Conservation (phyloP, 1,140 invertebrate genomes). For the Neodiprion pinetum region DNA sequence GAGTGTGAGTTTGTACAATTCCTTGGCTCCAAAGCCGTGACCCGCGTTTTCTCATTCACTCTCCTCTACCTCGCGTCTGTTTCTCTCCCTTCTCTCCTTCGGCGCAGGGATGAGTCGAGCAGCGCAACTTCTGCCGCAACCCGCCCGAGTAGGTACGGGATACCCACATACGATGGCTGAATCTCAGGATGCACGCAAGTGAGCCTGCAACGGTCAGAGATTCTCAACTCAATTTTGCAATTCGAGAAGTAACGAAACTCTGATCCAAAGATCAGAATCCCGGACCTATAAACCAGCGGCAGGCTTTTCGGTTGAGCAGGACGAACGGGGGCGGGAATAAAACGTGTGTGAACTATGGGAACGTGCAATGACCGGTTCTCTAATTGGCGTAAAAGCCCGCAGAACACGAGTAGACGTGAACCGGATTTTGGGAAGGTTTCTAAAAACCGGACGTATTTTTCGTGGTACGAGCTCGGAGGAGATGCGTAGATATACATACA, state of each 20-base stretch:
- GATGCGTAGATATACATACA: background rate
- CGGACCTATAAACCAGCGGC: too few species aligned
- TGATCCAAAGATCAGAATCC: too few species aligned
- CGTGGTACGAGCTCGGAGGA: slow-evolving; percentile 34
- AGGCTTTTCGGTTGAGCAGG: too few species aligned
- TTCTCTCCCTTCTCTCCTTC: background rate
- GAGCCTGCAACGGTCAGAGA: background rate
- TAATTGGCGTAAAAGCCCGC: too few species aligned
- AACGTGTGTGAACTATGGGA: too few species aligned
- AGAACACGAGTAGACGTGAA: background rate
- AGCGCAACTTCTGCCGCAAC: too few species aligned
- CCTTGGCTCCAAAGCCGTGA: background rate
- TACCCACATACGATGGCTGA: too few species aligned
- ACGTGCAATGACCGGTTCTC: too few species aligned
- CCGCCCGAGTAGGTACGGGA: too few species aligned
- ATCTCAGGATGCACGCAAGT: background rate
- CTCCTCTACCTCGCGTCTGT: background rate
- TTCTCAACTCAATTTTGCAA: background rate
- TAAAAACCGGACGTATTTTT: slow-evolving; percentile 52
- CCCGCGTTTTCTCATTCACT: background rate
- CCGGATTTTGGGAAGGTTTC: slow-evolving; percentile 19
- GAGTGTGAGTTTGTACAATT: background rate
- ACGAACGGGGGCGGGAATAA: too few species aligned
- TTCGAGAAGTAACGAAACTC: too few species aligned
- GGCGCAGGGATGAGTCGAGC: too few species aligned